Base-by-base conservation (phyloP, 2,113 vertebrate genomes). In the Hirundichthys speculiger region DNA sequence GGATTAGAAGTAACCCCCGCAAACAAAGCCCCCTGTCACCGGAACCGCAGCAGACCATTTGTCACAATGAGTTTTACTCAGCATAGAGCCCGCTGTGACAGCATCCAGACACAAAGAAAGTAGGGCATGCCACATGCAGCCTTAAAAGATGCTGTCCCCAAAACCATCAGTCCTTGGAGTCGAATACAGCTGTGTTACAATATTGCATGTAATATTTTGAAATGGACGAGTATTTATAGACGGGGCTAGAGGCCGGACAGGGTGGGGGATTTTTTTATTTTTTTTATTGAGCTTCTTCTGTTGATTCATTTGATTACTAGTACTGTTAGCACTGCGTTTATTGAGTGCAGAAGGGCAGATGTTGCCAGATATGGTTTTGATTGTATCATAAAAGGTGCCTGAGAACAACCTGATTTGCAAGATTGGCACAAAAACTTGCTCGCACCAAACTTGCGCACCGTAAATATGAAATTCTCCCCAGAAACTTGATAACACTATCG, bases 21-120 rank as follows among this genome's bases (percentile, higher is more conserved):
- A 48, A 53, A 30, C 12, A 3, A n/a, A 45, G 14, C 40, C 41
- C 47, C 43, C 53, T 53, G 14, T 83, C 50, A 66, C 84, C 47
- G 64, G 79, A 84, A 84, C 70, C 58, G 51, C 16, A 74, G 75
- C 75, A 81, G 75, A 77, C 67, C 73, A 51, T 78, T 70, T 86
- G 89, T 88, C 87, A 86, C 73, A 69, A 30, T 14, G 61, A 34
- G 70, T 84, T 73, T 56, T 30, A 51, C 54, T 88, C 82, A 81
- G 69, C 9, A 22, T 13, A 0, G 2, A 42, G 20, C 83, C 27
- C 65, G 77, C 77, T 65, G 75, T 18, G 63, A 73, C 66, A 47
- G 58, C 52, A 30, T 47, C 46, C 52, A 30, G 38, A 70, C 75
- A 76, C 64, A 73, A 54, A 64, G 43, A 58, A 60, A 87, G 53